Evolutionary conservation across 2,888 invertebrate species (phyloP).

Genomic region (Drosophila melanosoma): DNA sequence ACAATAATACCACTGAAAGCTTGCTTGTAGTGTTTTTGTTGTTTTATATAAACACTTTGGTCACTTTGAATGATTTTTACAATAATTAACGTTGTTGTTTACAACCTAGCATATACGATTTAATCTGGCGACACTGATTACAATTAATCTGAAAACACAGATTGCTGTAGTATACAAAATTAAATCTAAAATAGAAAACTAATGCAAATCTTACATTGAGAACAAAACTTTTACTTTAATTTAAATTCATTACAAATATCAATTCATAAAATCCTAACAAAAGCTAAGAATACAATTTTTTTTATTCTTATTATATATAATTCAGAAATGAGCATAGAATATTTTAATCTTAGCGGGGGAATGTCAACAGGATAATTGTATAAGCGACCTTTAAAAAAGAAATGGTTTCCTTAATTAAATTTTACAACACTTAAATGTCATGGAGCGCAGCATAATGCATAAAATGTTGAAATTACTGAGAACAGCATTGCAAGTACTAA

Average conservation of each 20-base stretch:
- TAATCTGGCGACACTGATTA: not conserved
- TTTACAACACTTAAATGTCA: slow-evolving; percentile 40
- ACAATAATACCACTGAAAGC: not conserved
- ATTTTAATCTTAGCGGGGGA: no score
- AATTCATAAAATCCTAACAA: not conserved
- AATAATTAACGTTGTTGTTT: not conserved
- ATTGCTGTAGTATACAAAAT: not conserved
- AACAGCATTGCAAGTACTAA: slow-evolving; percentile 35
- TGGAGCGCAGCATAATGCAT: slow-evolving; percentile 29
- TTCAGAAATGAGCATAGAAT: not conserved
- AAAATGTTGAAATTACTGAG: slow-evolving; percentile 25
- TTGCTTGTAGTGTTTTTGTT: not conserved
- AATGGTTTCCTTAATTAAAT: slow-evolving; percentile 1
- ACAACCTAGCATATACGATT: not conserved
- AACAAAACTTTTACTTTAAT: not conserved
- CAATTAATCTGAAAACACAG: not conserved
- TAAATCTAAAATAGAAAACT: not conserved
- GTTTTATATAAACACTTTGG: not conserved
- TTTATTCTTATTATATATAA: not conserved
- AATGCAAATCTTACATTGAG: not conserved
- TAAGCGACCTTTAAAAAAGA: not conserved
- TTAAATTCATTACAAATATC: not conserved
- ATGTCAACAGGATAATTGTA: no score
- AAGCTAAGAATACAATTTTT: not conserved
- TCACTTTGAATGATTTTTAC: not conserved